Percentiles rank a stretch among this genome's conserved stretches.
These are phyloP conservation scores for Caenorhabditis sp. DNA, from an alignment of 2,888 invertebrate genomes.

Conservation along the genomic window DNA sequence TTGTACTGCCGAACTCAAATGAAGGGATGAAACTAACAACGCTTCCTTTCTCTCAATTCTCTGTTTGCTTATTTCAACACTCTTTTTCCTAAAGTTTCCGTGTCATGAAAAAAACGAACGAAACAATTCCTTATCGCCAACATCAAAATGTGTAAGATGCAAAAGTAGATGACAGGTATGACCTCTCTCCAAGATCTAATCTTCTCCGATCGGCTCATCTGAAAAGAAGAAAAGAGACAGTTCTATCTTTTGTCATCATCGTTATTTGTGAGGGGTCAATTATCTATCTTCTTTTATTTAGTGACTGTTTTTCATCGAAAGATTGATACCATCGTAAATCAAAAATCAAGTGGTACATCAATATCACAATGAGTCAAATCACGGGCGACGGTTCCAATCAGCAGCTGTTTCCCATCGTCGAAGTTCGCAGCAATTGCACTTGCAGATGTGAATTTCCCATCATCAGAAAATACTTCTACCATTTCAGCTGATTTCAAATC, in stretches of 20 bases:
- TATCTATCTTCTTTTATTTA: constrained; percentile 14
- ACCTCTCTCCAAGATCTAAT: background rate
- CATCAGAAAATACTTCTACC: constrained; percentile 67
- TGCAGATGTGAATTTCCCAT: constrained; percentile 65
- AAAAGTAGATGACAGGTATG: background rate
- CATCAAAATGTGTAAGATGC: no score
- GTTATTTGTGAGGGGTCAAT: constrained; percentile 5
- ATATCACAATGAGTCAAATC: constrained; percentile 67
- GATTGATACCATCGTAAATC: constrained; percentile 4
- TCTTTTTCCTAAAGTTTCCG: no score
- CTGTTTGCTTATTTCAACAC: no score
- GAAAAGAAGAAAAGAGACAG: background rate
- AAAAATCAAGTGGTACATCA: constrained; percentile 46
- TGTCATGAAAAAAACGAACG: no score
- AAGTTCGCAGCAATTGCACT: constrained; percentile 60
- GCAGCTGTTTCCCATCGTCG: constrained; percentile 59
- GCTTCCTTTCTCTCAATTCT: no score
- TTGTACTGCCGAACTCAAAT: no score
- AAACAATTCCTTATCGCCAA: no score
- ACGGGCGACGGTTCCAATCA: constrained; percentile 66
- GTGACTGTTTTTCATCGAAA: background rate
- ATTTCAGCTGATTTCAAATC: constrained; percentile 66
- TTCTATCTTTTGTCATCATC: background rate
- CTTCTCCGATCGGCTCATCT: background rate
- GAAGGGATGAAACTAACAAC: no score